Conservation (phyloP, 1,140 invertebrate species). For the Dreissena rostriformis region DNA sequence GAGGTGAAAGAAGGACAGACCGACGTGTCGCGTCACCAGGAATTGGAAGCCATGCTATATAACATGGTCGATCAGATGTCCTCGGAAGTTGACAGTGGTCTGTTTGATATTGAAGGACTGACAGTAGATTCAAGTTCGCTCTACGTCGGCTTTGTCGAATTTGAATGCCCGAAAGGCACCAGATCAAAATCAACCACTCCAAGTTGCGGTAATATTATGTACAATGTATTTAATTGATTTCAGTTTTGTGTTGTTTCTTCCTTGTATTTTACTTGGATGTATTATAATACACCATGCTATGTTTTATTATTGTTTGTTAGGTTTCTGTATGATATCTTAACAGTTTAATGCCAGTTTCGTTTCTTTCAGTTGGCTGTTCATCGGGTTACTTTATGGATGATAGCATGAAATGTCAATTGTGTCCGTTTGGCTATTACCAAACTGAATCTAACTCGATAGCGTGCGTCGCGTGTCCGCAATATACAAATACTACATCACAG, state of each 20-base stretch:
- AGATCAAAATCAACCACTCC: slow-evolving; percentile 4
- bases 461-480: slow-evolving; percentile 7
- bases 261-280: not conserved
- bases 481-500: slow-evolving; percentile 23
- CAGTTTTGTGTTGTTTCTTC: not conserved
- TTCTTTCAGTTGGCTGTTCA: slow-evolving; percentile 19
- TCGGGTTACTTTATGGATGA: slow-evolving; percentile 2
- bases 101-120: not conserved
- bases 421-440: slow-evolving; percentile 22
- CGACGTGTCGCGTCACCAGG: not conserved
- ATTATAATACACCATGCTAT: too few relatives aligned
- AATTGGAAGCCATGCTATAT: slow-evolving; percentile 11
- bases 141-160: not conserved
- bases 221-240: not conserved
- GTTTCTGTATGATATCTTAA: too few relatives aligned
- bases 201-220: slow-evolving; percentile 9
- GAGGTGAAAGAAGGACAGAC: not conserved
- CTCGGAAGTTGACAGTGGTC: slow-evolving; percentile 11
- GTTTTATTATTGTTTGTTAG: too few relatives aligned
- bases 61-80: slow-evolving; percentile 1
- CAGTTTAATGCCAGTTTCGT: too few relatives aligned
- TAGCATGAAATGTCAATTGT: not conserved
- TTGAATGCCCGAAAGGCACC: not conserved
- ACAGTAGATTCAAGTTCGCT: not conserved
- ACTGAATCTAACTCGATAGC: not conserved